Evolutionary conservation across 1,140 invertebrate species (phyloP), one percentile per base, ranked within the genome.

Genomic region (Mylabris phalerata): DNA sequence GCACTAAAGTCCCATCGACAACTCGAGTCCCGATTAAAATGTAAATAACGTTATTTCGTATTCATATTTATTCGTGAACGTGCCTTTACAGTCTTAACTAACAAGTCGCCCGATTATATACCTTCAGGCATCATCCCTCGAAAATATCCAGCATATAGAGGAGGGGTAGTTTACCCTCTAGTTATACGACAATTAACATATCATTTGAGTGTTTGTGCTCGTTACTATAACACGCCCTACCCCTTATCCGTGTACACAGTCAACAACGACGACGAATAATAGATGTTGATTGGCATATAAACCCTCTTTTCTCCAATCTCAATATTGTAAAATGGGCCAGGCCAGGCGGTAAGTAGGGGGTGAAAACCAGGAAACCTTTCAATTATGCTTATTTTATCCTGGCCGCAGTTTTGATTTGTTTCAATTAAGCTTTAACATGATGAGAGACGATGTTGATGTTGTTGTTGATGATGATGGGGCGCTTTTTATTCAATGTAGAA

Each of bases 171-270:
- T 67, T 67, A 67, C 65, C 65, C 65, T 67, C 65, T 67, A 67
- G 65, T 67, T 67, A 67, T 62, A 60, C 62, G 62, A 57, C 65
- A 67, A 67, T 67, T 67, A 67, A 67, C 65, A 67, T 67, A 67
- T 67, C 65, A 67, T 67, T 67, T 67, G 60, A 67, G 57, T 64
- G 50, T 62, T 64, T 63, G 63, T 65, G 59, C 50, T 66, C 58
- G 62, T 67, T 64, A 64, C 49, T 67, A 59, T 54, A 57, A 54
- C 49, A 57, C 57, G 51, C 54, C 32, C 32, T 32, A 32, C 7
- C 32, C 32, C 32, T 5, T 32, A 32, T 19, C 19, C 19, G 19
- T 13, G 1, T 13, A 13, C 13, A 13, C 13, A 13, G 13, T 19
- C 19, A 19, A 19, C 60, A 59, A 43, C 54, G 46, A 59, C 56